phyloP scores from a whole-genome alignment of 1,140 invertebrate species.

The Aricia agestis region DNA sequence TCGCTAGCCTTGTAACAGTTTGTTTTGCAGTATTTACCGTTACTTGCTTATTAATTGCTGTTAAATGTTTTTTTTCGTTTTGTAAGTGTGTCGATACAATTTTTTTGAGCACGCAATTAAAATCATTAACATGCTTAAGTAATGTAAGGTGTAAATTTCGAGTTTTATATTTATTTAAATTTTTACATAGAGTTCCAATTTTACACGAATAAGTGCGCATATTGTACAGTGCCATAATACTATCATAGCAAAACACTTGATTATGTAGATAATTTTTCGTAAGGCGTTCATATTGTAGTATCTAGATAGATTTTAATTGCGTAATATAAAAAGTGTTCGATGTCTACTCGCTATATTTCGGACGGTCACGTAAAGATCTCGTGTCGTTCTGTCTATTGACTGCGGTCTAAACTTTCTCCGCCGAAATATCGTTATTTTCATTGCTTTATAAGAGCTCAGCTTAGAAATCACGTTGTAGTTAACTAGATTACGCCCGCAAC shows the following conservation, averaged over 20 bases:
- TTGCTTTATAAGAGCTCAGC: neutral
- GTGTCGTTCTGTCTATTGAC: neutral
- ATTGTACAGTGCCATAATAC: too few species aligned
- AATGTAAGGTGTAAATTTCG: too few species aligned
- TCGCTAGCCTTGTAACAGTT: conserved; percentile 13
- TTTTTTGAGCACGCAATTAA: neutral
- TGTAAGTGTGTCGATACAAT: neutral
- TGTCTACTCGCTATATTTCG: neutral
- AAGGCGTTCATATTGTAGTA: too few species aligned
- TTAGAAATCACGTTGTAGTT: neutral
- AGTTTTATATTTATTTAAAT: too few species aligned
- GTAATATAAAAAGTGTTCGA: neutral
- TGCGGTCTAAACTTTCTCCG: neutral
- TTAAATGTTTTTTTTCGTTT: neutral
- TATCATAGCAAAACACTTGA: too few species aligned
- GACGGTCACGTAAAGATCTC: neutral
- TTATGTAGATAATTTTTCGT: too few species aligned
- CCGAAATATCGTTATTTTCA: neutral
- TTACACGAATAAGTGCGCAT: too few species aligned
- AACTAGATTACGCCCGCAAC: too few species aligned
- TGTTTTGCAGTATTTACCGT: neutral
- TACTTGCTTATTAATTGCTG: neutral
- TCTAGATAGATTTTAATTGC: neutral
- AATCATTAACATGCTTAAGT: neutral
- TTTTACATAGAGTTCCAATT: too few species aligned